These are phyloP conservation scores for Pongo pygmaeus DNA, from an alignment of 2,113 vertebrate genomes.

Conservation along the genomic window DNA sequence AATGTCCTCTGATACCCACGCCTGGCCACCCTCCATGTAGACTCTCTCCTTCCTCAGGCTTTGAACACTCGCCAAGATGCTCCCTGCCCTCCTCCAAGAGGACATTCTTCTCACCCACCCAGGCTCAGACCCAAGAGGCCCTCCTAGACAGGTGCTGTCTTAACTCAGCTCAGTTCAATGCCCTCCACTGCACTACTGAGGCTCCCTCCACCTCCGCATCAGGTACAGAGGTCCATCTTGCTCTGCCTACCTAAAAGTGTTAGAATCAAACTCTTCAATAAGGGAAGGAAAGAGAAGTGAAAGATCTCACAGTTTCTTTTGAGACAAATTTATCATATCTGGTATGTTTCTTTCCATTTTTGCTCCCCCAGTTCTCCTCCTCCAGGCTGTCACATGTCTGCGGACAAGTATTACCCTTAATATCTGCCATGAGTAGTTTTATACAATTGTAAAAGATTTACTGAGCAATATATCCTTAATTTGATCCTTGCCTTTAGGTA, in stretches of 20 bases:
- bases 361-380: neutral
- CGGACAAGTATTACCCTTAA: constrained; percentile 48
- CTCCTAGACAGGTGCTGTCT: too few species aligned
- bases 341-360: neutral
- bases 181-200: neutral
- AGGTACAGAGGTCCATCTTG: neutral
- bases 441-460: constrained; percentile 72
- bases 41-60: neutral
- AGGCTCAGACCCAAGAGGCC: neutral
- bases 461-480: constrained; percentile 74
- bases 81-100: neutral
- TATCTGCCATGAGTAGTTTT: constrained; percentile 64
- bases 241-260: neutral
- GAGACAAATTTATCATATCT: neutral
- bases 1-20: neutral
- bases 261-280: neutral
- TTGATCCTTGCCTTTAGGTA: constrained; percentile 68
- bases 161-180: neutral
- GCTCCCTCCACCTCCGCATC: neutral
- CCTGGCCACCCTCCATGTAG: neutral
- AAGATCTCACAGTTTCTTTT: neutral
- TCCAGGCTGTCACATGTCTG: constrained; percentile 22
- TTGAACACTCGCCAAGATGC: neutral
- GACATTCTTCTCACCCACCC: neutral
- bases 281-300: neutral